These are phyloP conservation scores for Sebastiscus albofasciatus DNA, from an alignment of 2,797 vertebrate genomes.

Conservation along the genomic window DNA sequence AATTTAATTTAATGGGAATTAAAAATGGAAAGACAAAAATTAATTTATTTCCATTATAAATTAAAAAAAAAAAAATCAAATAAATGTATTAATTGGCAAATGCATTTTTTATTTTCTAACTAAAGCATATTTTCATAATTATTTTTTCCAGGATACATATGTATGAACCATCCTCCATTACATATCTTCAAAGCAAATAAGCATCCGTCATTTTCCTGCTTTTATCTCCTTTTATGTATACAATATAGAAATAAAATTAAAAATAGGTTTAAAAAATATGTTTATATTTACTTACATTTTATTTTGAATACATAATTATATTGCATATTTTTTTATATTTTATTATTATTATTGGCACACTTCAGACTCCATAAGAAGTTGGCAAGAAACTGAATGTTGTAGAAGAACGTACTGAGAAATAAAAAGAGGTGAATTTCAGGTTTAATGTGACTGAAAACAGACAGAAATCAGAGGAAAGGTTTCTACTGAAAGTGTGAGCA, in stretches of 20 bases:
- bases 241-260: background rate
- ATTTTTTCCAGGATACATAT: background rate
- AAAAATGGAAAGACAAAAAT: background rate
- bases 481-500: background rate
- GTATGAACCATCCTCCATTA: background rate
- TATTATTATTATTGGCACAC: conserved; percentile 29
- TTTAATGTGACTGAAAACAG: background rate
- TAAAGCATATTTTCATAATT: background rate
- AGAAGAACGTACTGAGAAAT: background rate
- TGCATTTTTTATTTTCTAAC: background rate
- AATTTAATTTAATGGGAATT: background rate
- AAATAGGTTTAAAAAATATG: background rate
- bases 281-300: background rate
- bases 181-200: background rate
- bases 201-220: background rate
- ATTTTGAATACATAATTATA: background rate
- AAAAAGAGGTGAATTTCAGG: background rate
- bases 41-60: background rate
- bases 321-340: background rate
- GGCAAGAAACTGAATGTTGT: background rate
- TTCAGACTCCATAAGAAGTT: background rate
- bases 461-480: background rate
- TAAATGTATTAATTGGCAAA: background rate
- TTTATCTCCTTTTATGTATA: background rate
- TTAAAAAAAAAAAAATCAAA: background rate